phyloP scores from a whole-genome alignment of 2,888 invertebrate species.

The Neoascia interrupta region DNA sequence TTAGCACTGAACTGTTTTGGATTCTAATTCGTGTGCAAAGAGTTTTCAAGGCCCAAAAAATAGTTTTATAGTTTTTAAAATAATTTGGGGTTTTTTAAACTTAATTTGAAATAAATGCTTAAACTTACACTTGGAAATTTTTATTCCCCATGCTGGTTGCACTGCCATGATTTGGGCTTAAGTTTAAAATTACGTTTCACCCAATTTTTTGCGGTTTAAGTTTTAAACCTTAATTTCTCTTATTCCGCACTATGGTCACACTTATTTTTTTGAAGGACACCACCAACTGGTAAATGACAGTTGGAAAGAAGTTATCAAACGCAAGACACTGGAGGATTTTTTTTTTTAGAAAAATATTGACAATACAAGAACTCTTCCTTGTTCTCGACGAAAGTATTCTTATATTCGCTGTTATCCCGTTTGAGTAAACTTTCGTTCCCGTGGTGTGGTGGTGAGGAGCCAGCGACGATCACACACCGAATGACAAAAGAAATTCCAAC shows the following conservation, averaged over 20 bases:
- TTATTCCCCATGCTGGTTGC: slow-evolving; percentile 77
- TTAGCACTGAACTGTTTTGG: too few species aligned
- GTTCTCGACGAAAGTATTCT: slow-evolving; percentile 14
- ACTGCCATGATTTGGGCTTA: slow-evolving; percentile 77
- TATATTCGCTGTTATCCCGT: too few species aligned
- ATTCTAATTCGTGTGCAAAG: too few species aligned
- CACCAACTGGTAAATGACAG: neutral
- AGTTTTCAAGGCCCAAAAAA: too few species aligned
- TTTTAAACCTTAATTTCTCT: too few species aligned
- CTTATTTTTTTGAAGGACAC: slow-evolving; percentile 19
- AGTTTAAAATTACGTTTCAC: too few species aligned
- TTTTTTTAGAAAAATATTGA: too few species aligned
- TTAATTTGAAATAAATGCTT: neutral
- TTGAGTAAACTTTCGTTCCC: slow-evolving; percentile 45
- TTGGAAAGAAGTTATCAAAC: neutral
- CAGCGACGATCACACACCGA: slow-evolving; percentile 55
- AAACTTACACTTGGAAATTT: slow-evolving; percentile 77
- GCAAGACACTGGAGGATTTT: too few species aligned
- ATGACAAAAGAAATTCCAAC: slow-evolving; percentile 58
- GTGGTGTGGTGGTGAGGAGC: slow-evolving; percentile 31
- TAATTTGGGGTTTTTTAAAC: too few species aligned
- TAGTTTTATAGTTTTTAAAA: too few species aligned
- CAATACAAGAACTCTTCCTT: neutral
- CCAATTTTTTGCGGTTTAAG: too few species aligned
- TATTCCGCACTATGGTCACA: too few species aligned